Conservation (phyloP, 2,888 invertebrate species). For the Luffia ferchaultella region DNA sequence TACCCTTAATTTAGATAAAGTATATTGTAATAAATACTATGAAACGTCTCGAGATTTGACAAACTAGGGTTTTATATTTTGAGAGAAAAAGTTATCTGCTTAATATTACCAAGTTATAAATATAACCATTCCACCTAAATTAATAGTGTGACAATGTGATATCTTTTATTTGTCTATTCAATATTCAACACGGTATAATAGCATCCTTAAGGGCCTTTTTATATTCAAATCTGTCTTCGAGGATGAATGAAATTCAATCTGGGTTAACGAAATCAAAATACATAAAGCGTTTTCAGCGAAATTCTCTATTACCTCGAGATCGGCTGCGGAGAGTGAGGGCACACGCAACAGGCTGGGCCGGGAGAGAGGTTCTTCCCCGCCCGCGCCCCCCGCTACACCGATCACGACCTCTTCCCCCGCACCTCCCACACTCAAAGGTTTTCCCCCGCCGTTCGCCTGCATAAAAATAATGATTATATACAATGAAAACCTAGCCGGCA, state of each 20-base stretch:
- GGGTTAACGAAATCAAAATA: constrained; percentile 1
- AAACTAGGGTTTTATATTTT: no score
- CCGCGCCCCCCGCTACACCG: constrained; percentile 20
- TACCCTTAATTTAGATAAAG: no score
- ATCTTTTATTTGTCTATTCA: constrained; percentile 1
- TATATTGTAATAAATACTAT: no score
- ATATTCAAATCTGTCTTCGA: background rate
- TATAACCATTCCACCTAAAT: no score
- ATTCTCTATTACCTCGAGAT: constrained; percentile 47
- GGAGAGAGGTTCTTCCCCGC: constrained; percentile 51
- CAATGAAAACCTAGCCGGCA: background rate
- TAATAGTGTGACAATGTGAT: no score
- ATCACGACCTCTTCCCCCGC: constrained; percentile 16
- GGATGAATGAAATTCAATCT: background rate
- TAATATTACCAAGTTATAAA: no score
- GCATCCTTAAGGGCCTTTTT: background rate
- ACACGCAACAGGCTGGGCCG: constrained; percentile 67
- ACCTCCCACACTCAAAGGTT: constrained; percentile 20
- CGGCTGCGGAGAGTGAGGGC: constrained; percentile 68
- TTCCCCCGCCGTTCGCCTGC: constrained; percentile 39
- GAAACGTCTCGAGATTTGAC: no score
- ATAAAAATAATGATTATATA: constrained; percentile 1
- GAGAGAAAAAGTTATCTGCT: no score
- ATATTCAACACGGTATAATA: background rate
- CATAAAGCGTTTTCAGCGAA: background rate